Conservation (phyloP, 2,797 vertebrate genomes). For the Aratinga solstitialis region DNA sequence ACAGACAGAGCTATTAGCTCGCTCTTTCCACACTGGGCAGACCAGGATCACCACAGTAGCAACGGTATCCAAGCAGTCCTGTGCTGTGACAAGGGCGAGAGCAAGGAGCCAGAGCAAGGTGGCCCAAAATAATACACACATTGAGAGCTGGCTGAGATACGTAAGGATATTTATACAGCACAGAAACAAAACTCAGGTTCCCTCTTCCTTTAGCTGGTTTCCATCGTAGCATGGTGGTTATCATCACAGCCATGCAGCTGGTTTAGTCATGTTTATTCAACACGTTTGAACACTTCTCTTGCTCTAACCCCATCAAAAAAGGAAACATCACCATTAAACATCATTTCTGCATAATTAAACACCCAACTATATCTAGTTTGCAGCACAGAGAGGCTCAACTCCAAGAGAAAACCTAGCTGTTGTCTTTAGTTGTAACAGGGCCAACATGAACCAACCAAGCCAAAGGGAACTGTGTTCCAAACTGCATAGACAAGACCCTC, state of each 20-base stretch:
- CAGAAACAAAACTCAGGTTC: not conserved
- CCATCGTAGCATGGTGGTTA: accelerated
- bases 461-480: not conserved
- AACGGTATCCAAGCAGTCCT: not conserved
- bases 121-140: not conserved
- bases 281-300: not conserved
- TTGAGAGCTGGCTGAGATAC: not conserved
- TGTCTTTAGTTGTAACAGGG: not conserved
- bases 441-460: not conserved
- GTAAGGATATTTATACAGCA: not conserved
- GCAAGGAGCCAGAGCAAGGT: not conserved
- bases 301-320: not conserved
- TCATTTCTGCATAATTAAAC: not conserved
- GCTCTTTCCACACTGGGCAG: not conserved
- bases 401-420: not conserved
- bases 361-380: not conserved
- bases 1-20: conserved; percentile 1
- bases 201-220: not conserved
- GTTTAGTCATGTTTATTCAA: not conserved
- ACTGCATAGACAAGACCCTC: not conserved
- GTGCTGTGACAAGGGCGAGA: accelerated
- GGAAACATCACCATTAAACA: not conserved
- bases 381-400: not conserved
- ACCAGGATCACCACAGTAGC: not conserved
- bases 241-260: not conserved